Conservation (phyloP, 2,797 vertebrate genomes). For the Coregonus sp. region DNA sequence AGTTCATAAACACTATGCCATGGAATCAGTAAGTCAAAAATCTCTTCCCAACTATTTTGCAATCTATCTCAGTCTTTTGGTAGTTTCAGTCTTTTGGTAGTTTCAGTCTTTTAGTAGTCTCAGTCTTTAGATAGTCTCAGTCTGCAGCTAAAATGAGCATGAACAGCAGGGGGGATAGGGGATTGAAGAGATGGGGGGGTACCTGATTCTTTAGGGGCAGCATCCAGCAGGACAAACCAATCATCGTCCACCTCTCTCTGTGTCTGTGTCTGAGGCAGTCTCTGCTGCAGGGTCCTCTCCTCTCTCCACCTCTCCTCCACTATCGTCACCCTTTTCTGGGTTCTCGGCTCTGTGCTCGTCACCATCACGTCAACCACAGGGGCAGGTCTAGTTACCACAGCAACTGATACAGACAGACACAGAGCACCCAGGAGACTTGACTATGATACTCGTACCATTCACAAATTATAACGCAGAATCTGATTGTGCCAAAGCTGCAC, state of each 20-base stretch:
- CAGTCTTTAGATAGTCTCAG: neutral
- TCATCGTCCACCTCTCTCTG: constrained; percentile 23
- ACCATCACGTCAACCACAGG: constrained; percentile 32
- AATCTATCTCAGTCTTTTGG: neutral
- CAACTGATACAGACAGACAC: constrained; percentile 27
- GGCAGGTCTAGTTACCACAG: constrained; percentile 32
- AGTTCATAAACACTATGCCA: no score
- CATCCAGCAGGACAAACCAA: constrained; percentile 32
- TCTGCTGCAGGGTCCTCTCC: constrained; percentile 12
- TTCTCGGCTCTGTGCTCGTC: constrained; percentile 36
- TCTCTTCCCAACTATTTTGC: no score
- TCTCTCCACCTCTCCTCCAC: constrained; percentile 36
- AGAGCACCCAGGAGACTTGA: neutral
- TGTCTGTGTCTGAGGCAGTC: constrained; percentile 23
- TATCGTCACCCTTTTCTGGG: constrained; percentile 44
- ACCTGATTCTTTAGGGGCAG: constrained; percentile 34
- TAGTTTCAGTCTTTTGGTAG: no score
- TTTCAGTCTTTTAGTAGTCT: neutral
- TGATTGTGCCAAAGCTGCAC: neutral
- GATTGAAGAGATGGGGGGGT: neutral
- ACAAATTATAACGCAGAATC: neutral
- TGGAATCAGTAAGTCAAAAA: no score
- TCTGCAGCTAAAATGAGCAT: neutral
- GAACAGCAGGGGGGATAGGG: neutral
- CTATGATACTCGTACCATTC: neutral